These are phyloP conservation scores for Phallusia fumigata DNA, from an alignment of 23 tunicate species.

Conservation along the genomic window DNA sequence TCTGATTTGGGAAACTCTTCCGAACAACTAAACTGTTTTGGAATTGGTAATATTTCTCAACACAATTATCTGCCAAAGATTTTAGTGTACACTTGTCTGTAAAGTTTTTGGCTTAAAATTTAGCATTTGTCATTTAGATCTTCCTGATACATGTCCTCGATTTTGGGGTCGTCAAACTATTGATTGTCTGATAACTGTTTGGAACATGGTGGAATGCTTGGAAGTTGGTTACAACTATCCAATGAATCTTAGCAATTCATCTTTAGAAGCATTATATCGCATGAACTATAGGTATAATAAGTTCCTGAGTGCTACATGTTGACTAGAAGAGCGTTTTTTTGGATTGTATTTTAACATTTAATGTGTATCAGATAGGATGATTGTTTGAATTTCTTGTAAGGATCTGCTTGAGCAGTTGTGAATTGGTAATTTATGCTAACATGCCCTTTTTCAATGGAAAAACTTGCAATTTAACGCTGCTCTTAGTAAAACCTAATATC, in stretches of 20 bases:
- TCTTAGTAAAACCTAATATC: too few species aligned
- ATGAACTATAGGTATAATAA: background rate
- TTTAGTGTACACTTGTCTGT: too few species aligned
- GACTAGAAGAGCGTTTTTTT: background rate
- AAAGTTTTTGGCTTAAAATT: too few species aligned
- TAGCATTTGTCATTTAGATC: too few species aligned
- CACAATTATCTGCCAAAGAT: too few species aligned
- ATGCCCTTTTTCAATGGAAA: too few species aligned
- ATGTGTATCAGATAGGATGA: too few species aligned
- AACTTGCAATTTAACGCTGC: too few species aligned
- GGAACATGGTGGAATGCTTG: constrained; percentile 18
- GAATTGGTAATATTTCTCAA: constrained; percentile 3
- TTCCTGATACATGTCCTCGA: background rate
- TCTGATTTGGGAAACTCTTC: background rate
- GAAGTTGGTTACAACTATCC: constrained; percentile 24
- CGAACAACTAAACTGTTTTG: constrained; percentile 4
- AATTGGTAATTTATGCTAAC: too few species aligned
- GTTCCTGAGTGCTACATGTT: background rate
- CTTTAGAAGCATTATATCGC: background rate
- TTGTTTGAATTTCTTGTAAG: too few species aligned
- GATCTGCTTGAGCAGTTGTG: too few species aligned
- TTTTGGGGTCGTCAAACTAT: constrained; percentile 28
- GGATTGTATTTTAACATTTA: background rate
- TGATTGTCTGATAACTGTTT: constrained; percentile 26
- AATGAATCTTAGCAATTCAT: background rate